Conservation (phyloP, 2,113 vertebrate species). For the Columbina picui region DNA sequence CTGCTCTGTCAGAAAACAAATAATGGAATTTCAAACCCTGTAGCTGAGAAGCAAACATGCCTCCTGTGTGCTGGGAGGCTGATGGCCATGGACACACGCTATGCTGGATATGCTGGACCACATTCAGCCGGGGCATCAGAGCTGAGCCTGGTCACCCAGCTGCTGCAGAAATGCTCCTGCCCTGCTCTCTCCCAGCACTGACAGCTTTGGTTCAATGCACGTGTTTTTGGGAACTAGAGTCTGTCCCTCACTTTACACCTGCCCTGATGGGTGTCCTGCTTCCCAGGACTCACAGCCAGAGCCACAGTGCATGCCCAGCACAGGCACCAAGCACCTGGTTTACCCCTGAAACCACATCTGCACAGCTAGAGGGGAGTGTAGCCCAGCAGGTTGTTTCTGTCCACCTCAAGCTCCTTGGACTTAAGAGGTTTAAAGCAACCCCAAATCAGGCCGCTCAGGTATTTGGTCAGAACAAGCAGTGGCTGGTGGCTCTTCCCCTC, state of each 20-base stretch:
- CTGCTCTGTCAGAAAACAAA: neutral
- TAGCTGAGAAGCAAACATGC: neutral
- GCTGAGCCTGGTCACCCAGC: neutral
- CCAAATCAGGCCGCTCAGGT: neutral
- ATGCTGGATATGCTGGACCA: neutral
- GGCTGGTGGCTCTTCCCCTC: neutral
- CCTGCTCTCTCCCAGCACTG: neutral
- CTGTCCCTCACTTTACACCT: neutral
- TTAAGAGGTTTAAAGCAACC: neutral
- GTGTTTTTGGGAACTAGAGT: fast-evolving
- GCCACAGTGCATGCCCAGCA: neutral
- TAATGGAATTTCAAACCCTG: neutral
- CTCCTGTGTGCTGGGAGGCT: neutral
- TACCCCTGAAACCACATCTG: neutral
- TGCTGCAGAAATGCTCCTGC: neutral
- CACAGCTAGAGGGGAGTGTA: neutral
- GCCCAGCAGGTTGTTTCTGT: neutral
- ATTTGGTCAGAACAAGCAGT: neutral
- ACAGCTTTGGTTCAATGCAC: neutral
- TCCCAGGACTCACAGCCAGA: neutral
- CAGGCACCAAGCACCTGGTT: neutral
- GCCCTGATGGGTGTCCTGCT: neutral
- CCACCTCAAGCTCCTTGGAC: neutral
- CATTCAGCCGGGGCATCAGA: neutral
- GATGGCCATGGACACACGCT: neutral